These are phyloP conservation scores for Atractosteus spatula DNA, from an alignment of 2,113 vertebrate species.

Conservation along the genomic window DNA sequence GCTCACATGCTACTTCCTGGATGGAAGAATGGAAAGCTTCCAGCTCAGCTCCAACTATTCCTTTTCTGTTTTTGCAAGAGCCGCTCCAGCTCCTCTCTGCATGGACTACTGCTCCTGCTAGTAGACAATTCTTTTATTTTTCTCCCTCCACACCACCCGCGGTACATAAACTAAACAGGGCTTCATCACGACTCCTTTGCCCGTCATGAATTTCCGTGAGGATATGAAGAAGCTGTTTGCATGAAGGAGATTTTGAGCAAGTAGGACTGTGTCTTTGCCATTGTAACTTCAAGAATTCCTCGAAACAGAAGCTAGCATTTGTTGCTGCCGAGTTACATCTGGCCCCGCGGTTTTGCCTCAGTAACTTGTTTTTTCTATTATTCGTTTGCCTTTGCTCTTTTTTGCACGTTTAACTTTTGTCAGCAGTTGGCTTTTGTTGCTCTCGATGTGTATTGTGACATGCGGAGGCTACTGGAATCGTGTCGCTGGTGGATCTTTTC, in stretches of 20 bases:
- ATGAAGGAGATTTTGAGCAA: constrained; percentile 51
- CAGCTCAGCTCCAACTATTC: constrained; percentile 61
- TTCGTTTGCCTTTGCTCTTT: constrained; percentile 35
- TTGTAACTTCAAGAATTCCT: constrained; percentile 45
- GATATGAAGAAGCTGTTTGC: constrained; percentile 45
- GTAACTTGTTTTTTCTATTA: constrained; percentile 11
- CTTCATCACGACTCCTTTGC: constrained; percentile 37
- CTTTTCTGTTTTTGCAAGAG: constrained; percentile 52
- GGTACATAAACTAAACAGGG: constrained; percentile 51
- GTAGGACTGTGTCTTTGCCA: constrained; percentile 43
- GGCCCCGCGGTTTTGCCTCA: constrained; percentile 36
- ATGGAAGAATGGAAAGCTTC: constrained; percentile 79
- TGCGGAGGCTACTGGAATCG: constrained; percentile 91
- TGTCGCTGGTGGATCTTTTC: constrained; percentile 89
- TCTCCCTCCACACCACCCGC: constrained; percentile 26
- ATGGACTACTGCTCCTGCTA: constrained; percentile 55
- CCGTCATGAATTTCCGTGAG: constrained; percentile 41
- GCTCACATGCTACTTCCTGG: constrained; percentile 85
- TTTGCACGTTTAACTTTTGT: constrained; percentile 63
- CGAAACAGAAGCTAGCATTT: constrained; percentile 41
- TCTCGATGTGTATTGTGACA: constrained; percentile 86
- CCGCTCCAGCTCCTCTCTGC: constrained; percentile 55
- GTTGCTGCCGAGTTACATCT: constrained; percentile 47
- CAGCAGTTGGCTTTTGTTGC: constrained; percentile 67
- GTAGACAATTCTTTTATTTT: constrained; percentile 38